These are phyloP conservation scores for Pterocles gutturalis DNA, from an alignment of 2,113 vertebrate genomes.

Conservation along the genomic window DNA sequence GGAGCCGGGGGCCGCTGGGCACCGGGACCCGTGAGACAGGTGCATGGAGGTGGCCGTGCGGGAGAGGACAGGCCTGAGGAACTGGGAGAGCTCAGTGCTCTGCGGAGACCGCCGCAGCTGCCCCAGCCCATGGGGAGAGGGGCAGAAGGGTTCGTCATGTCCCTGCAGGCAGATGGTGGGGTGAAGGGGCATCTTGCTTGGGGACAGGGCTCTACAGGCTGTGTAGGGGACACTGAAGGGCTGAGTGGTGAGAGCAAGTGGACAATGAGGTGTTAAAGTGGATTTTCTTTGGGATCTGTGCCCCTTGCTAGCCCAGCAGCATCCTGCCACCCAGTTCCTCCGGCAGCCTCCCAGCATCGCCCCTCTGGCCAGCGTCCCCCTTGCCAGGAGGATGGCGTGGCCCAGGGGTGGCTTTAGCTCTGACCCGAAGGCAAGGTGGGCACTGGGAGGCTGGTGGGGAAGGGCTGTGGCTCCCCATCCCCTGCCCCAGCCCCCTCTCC, in stretches of 20 bases:
- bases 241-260: background rate
- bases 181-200: background rate
- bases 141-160: background rate
- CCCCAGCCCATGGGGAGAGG: accelerated
- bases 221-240: background rate
- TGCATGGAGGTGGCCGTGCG: background rate
- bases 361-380: background rate
- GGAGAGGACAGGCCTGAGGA: background rate
- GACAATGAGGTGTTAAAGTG: background rate
- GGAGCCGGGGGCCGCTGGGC: background rate
- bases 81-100: background rate
- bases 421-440: background rate
- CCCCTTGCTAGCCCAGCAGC: background rate
- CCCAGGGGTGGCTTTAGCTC: background rate
- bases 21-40: accelerated
- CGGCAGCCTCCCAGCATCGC: background rate
- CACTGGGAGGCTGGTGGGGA: background rate
- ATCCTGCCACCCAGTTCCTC: background rate
- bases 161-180: accelerated
- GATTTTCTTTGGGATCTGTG: background rate
- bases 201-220: accelerated
- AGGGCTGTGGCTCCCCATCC: background rate
- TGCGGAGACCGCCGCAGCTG: accelerated
- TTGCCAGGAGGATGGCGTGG: background rate
- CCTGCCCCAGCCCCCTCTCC: background rate